Conservation (phyloP, 2,113 vertebrate genomes). For the Gallinago paraguaiae region DNA sequence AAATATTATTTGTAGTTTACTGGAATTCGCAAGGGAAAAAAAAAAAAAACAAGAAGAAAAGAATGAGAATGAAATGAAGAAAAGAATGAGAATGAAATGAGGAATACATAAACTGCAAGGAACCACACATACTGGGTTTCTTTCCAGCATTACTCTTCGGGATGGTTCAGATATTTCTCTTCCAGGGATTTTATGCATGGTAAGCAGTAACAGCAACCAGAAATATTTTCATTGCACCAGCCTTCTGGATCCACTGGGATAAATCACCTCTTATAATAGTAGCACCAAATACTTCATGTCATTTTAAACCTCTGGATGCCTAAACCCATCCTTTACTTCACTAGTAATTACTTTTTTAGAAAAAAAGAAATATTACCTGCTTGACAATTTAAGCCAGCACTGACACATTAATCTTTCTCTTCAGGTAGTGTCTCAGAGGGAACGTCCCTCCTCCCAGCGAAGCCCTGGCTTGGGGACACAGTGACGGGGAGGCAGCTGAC, state of each 20-base stretch:
- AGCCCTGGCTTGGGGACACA: background rate
- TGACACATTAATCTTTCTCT: slow-evolving; percentile 57
- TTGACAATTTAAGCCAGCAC: slow-evolving; percentile 48
- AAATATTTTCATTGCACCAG: slow-evolving; percentile 25
- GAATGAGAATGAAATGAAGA: background rate
- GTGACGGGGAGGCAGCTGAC: background rate
- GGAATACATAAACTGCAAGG: background rate
- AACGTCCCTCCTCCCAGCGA: background rate
- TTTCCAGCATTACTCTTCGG: background rate
- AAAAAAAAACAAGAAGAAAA: background rate
- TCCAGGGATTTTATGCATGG: slow-evolving; percentile 11
- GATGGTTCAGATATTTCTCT: slow-evolving; percentile 17
- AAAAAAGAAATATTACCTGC: slow-evolving; percentile 52
- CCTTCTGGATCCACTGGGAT: slow-evolving; percentile 19
- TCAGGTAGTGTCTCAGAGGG: background rate
- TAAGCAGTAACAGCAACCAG: slow-evolving; percentile 31
- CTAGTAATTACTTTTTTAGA: slow-evolving; percentile 62
- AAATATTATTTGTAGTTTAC: background rate
- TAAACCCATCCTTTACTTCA: slow-evolving; percentile 50
- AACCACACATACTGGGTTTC: background rate
- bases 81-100: background rate
- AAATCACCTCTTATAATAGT: slow-evolving; percentile 57
- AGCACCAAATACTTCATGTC: slow-evolving; percentile 65
- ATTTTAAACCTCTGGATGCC: slow-evolving; percentile 59
- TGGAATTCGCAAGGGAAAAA: background rate